Evolutionary conservation across 1,140 invertebrate species (phyloP).

Genomic region (Drosophila tropicalis): DNA sequence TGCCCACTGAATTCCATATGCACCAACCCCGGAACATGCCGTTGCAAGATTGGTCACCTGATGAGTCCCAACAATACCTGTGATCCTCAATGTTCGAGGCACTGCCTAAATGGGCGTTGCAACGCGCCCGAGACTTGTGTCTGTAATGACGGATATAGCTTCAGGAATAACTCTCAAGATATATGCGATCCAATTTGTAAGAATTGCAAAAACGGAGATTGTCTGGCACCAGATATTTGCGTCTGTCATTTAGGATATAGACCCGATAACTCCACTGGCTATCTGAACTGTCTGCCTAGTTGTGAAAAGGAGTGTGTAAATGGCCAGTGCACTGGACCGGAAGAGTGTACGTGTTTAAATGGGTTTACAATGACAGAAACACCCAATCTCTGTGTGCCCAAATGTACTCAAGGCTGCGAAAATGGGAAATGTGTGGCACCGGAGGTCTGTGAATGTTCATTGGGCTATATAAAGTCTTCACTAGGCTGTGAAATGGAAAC

Average conservation of each 20-base stretch:
- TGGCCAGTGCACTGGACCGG: slow-evolving; percentile 17
- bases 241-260: background rate
- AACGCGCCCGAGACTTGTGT: slow-evolving; percentile 83
- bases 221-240: too few relatives aligned
- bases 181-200: slow-evolving; percentile 83
- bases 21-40: slow-evolving; percentile 84
- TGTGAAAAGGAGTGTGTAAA: slow-evolving; percentile 1
- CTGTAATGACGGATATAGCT: slow-evolving; percentile 85
- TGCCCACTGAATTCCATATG: slow-evolving; percentile 85
- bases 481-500: too few relatives aligned
- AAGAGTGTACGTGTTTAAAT: slow-evolving; percentile 31
- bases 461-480: too few relatives aligned
- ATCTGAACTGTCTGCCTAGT: background rate
- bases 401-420: slow-evolving; percentile 25
- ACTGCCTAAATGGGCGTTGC: slow-evolving; percentile 83
- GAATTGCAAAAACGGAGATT: too few relatives aligned
- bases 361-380: slow-evolving; percentile 17
- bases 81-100: slow-evolving; percentile 51
- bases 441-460: too few relatives aligned
- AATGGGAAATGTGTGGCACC: background rate
- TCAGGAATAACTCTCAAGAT: slow-evolving; percentile 22
- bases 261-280: too few relatives aligned
- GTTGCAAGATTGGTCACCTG: slow-evolving; percentile 85
- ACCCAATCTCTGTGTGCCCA: slow-evolving; percentile 27
- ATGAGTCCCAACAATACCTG: slow-evolving; percentile 72